A percentile compares a stretch with the other conserved stretches of the same genome.
phyloP scores from a whole-genome alignment of 2,113 vertebrate genomes.

The Sander vitreus region DNA sequence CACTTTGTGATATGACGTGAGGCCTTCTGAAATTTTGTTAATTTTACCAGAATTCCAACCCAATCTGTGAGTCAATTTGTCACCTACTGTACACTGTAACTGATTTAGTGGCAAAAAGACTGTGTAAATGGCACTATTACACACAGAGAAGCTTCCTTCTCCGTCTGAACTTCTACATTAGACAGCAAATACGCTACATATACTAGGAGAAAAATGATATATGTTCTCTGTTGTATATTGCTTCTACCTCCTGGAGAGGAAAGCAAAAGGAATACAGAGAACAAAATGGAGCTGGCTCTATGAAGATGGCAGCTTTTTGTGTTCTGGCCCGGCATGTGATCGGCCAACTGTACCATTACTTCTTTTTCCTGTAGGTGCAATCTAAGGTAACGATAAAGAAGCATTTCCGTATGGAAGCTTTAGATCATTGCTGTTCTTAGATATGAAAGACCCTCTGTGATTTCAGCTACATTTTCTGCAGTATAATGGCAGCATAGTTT shows the following conservation, averaged over 20 bases:
- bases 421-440: background rate
- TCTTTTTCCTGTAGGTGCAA: constrained; percentile 7
- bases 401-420: constrained; percentile 1
- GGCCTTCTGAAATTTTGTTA: background rate
- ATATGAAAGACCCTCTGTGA: background rate
- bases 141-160: background rate
- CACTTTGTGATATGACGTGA: background rate
- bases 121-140: background rate
- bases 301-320: constrained; percentile 19
- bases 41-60: background rate
- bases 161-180: background rate
- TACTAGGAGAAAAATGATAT: background rate
- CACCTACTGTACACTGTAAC: background rate
- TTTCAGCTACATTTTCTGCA: background rate
- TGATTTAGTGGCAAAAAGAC: background rate
- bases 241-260: background rate
- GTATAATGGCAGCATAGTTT: background rate
- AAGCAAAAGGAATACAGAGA: background rate
- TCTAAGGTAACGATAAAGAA: background rate
- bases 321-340: background rate
- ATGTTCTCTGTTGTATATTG: background rate
- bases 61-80: background rate
- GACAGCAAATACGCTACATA: background rate
- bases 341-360: background rate
- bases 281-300: background rate